Evolutionary conservation across 92 coral and sea anemone species (phyloP).

Genomic region (Epizoanthus scotinus): DNA sequence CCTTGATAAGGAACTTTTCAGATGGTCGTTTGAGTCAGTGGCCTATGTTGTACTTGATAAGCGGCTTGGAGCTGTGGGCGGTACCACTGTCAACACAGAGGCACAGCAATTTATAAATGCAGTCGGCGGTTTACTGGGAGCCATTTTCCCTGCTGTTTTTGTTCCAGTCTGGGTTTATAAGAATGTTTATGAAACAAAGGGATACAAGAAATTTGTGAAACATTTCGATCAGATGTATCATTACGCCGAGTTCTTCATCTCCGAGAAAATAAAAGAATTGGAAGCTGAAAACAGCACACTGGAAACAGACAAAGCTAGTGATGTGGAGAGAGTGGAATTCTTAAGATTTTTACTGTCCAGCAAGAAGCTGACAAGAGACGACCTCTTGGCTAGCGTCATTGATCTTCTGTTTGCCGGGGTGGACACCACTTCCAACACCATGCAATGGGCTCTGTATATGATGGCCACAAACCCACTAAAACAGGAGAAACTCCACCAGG

Average conservation of each 20-base stretch:
- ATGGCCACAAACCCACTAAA: slow-evolving; percentile 72
- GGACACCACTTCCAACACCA: slow-evolving; percentile 78
- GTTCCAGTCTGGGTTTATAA: slow-evolving; percentile 66
- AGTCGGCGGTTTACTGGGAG: slow-evolving; percentile 26
- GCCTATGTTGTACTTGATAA: slow-evolving; percentile 58
- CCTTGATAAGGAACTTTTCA: slow-evolving; percentile 67
- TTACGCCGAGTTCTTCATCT: slow-evolving; percentile 56
- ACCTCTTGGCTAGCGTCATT: slow-evolving; percentile 60
- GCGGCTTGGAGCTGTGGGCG: slow-evolving; percentile 65
- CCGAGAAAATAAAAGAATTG: slow-evolving; percentile 48
- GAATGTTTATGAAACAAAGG: slow-evolving; percentile 51
- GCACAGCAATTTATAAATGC: slow-evolving; percentile 55
- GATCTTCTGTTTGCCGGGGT: slow-evolving; percentile 80
- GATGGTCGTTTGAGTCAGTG: slow-evolving; percentile 82
- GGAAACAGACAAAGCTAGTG: background rate
- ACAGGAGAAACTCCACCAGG: slow-evolving; percentile 62
- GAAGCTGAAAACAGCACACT: slow-evolving; percentile 4
- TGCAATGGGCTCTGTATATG: slow-evolving; percentile 79
- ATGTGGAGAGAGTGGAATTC: slow-evolving; percentile 52
- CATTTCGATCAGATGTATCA: slow-evolving; percentile 57
- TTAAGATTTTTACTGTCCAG: slow-evolving; percentile 61
- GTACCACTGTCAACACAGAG: slow-evolving; percentile 38
- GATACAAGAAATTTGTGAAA: slow-evolving; percentile 56
- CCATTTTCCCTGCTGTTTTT: slow-evolving; percentile 22
- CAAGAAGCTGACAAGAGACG: slow-evolving; percentile 65